These are phyloP conservation scores for Ceratotherium simum DNA, from an alignment of 2,113 vertebrate genomes.

Conservation along the genomic window DNA sequence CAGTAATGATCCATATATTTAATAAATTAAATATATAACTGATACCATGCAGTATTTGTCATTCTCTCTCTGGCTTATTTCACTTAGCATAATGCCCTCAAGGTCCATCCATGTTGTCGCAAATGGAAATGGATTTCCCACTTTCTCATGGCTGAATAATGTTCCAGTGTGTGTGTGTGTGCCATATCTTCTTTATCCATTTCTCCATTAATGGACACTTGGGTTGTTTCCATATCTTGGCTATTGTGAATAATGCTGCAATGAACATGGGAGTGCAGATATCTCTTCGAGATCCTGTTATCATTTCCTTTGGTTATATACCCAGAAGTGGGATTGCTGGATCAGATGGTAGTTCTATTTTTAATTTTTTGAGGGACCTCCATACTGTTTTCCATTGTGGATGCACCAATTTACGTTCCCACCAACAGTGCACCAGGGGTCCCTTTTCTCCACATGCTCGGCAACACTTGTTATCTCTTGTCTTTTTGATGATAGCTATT, in stretches of 20 bases:
- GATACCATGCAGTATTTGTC: not conserved
- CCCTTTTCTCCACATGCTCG: not conserved
- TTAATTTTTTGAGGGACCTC: not conserved
- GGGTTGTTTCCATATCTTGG: not conserved
- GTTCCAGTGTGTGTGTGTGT: not conserved
- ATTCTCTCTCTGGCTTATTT: not conserved
- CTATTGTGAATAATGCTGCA: not conserved
- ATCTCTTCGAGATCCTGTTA: not conserved
- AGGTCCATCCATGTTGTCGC: not conserved
- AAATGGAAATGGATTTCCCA: not conserved
- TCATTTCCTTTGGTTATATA: not conserved
- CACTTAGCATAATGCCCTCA: not conserved
- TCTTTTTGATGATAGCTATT: not conserved
- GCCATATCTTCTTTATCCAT: not conserved
- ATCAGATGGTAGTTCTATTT: not conserved
- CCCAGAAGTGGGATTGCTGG: not conserved
- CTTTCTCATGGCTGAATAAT: not conserved
- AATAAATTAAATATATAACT: not conserved
- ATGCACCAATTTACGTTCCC: not conserved
- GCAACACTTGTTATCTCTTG: not conserved
- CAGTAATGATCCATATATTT: not conserved
- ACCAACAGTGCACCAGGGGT: accelerated
- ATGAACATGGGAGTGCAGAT: not conserved
- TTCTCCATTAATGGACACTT: not conserved
- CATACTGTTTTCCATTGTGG: not conserved